Evolutionary conservation across 2,888 invertebrate species (phyloP), one percentile per base, ranked within the genome.

Genomic region (Andrena fulva): DNA sequence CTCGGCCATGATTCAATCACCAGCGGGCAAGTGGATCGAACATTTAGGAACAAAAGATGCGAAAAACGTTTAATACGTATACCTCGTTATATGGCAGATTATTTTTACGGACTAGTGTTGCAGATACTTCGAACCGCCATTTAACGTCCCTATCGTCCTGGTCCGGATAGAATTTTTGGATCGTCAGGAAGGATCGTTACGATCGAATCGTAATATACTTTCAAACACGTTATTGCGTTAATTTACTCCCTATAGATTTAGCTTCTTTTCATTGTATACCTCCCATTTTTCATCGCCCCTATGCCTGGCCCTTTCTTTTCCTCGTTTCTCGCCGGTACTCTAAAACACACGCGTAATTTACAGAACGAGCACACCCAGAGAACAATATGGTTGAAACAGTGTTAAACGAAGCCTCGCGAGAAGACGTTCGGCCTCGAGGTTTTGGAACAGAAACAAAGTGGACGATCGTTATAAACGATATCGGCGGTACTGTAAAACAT

Each of bases 31-130:
- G 84, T 77, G 76, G 86, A 82, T 82, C 72, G 78, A 86, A 87
- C 85, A 79, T 82, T 84, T 80, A 89, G 85, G 85, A 85, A 89
- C 87, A 80, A 77, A 85, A 79, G 85, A 82, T 86, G 86, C 87
- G 82, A 80, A 82, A 42, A 87, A 84, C 80, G 80, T 89, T 85
- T 86, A 85, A 90, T 82, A 87, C 82, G 82, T 87, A 89, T 85
- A 89, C 85, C 73, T 89, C 82, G 66, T 85, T 42, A 82, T 87
- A 90, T 89, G 90, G 89, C 90, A 87, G 87, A 86, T 84, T 85
- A 85, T 87, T 56, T 56, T 42, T 89, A 87, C 87, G 90, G 90
- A 91, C 90, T 88, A 89, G 90, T 87, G 77, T 54, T 85, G 75
- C 79, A 84, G 77, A 86, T 85, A 88, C 66, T 68, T 78, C 69